phyloP scores from a whole-genome alignment of 2,797 vertebrate species.

The Anguilla marmorata region DNA sequence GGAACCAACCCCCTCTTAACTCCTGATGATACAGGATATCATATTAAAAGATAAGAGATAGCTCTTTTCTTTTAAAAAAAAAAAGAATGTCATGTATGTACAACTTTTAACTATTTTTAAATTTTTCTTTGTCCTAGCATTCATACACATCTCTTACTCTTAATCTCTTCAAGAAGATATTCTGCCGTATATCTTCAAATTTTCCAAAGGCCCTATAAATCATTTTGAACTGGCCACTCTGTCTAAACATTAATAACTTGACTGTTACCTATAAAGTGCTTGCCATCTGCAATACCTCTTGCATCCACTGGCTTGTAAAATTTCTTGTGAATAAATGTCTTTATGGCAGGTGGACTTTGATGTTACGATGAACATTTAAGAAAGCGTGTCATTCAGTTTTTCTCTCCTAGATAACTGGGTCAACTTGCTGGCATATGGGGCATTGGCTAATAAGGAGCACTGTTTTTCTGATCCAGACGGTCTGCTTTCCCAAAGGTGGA shows the following conservation, averaged over 20 bases:
- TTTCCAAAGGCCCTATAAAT: neutral
- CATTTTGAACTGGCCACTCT: neutral
- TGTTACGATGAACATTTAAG: neutral
- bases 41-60: too few species aligned
- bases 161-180: too few species aligned
- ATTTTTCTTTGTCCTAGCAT: too few species aligned
- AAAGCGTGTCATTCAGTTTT: neutral
- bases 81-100: too few species aligned
- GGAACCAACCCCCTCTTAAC: too few species aligned
- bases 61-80: too few species aligned
- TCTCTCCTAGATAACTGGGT: neutral
- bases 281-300: neutral
- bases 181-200: too few species aligned
- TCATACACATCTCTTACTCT: too few species aligned
- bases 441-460: neutral
- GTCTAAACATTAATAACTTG: neutral
- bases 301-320: neutral
- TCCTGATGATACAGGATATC: too few species aligned
- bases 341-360: neutral
- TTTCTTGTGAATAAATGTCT: neutral
- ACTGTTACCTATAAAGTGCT: neutral
- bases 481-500: neutral
- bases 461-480: neutral
- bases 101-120: too few species aligned
- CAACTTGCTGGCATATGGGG: neutral